A percentile compares a stretch with the other conserved stretches of the same genome.
phyloP scores from a whole-genome alignment of 92 coral and sea anemone genomes.

The Actinernus sp. region DNA sequence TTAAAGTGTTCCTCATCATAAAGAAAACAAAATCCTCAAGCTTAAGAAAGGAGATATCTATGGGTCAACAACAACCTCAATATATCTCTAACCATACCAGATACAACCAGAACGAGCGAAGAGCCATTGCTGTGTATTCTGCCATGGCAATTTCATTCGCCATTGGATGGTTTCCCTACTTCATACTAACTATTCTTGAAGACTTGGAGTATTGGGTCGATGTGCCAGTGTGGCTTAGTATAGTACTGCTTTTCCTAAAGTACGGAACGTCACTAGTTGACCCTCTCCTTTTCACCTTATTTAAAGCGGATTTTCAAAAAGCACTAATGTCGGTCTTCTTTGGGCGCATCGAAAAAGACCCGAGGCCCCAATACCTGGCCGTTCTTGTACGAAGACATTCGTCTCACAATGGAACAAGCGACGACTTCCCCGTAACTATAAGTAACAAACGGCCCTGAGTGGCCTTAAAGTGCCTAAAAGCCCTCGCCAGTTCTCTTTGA shows the following conservation, averaged over 20 bases:
- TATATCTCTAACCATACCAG: constrained; percentile 5
- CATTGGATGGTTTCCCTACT: constrained; percentile 81
- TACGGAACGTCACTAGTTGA: constrained; percentile 63
- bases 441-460: too few species aligned
- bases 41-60: not conserved
- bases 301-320: constrained; percentile 69
- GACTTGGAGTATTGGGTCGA: constrained; percentile 27
- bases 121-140: constrained; percentile 43
- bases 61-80: not conserved
- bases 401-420: too few species aligned
- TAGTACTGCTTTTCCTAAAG: constrained; percentile 52
- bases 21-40: not conserved
- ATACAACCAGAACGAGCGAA: constrained; percentile 29
- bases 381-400: too few species aligned
- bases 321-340: constrained; percentile 29
- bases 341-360: not conserved
- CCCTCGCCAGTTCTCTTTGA: too few species aligned
- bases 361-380: too few species aligned
- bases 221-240: constrained; percentile 59
- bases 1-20: constrained; percentile 26
- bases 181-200: constrained; percentile 47
- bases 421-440: too few species aligned
- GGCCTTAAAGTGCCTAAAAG: too few species aligned
- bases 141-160: constrained; percentile 56
- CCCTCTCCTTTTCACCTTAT: constrained; percentile 67